Evolutionary conservation across 2,888 invertebrate genomes (phyloP), one percentile per base, ranked within the genome.

Genomic region (Cyclophora albipunctata): DNA sequence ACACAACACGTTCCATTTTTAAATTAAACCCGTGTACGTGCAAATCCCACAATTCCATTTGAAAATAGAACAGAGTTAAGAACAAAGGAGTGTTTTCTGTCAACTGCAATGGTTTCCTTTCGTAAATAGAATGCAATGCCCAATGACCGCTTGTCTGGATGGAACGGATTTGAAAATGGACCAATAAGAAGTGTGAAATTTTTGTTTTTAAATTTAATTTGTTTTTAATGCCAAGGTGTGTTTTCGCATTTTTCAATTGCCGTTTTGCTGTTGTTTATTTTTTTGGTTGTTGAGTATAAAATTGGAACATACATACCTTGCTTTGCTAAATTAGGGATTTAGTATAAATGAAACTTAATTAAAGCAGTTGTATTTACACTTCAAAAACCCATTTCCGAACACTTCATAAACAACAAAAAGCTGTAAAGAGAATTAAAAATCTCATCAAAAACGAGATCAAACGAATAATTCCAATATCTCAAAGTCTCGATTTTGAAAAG

Each of bases 381-480:
- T 20, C 20, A 20, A 20, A 20, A 20, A 20, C 20, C 20, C 20
- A 20, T 20, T 20, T 20, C 20, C 20, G 2, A 20, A 20, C 20
- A 20, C 20, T 20, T 20, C 20, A 20, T 45, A 33, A 34, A 2
- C 2, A 35, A 47, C 7, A 42, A 48, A 41, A 7, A 45, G 7
- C 20, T 6, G n/a, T 44, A 37, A 37, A 37, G 37, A 34, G 33
- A 43, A 43, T 45, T 44, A 34, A 51, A 49, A 51, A 45, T 34
- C 45, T 51, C 40, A 52, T 50, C 33, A 45, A 51, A 65, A 55
- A 57, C 57, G 62, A 64, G 50, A 66, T 60, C 73, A 70, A 78
- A 81, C 79, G 84, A 84, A 84, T 75, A 82, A 82, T 78, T 73
- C 71, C 71, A 75, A 85, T 86, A 83, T 80, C 78, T 86, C 85